A percentile compares a stretch with the other conserved stretches of the same genome.
phyloP scores from a whole-genome alignment of 2,888 invertebrate species.

The Neoaliturus tenellus region DNA sequence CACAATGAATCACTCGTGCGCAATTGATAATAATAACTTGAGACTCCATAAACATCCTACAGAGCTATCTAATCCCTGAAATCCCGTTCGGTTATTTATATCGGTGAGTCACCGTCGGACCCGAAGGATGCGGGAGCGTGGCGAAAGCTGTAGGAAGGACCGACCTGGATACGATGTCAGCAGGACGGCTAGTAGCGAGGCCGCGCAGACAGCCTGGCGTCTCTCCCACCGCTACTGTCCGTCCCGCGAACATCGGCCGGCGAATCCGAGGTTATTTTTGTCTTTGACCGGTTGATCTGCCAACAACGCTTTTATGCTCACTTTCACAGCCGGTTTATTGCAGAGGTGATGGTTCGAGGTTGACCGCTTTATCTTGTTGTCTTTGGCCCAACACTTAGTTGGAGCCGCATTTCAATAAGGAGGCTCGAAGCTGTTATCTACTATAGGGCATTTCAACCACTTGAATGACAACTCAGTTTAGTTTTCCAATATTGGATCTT shows the following conservation, averaged over 20 bases:
- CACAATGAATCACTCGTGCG: no score
- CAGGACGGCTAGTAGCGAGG: slow-evolving; percentile 27
- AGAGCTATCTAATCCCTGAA: neutral
- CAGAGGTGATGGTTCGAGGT: neutral
- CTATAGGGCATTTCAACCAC: no score
- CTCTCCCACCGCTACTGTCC: slow-evolving; percentile 40
- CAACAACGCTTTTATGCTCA: slow-evolving; percentile 32
- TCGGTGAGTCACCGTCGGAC: neutral
- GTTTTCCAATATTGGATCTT: no score
- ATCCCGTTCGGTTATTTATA: slow-evolving; percentile 1
- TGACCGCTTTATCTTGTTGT: neutral
- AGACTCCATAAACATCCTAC: neutral
- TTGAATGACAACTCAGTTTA: no score
- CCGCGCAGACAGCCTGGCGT: slow-evolving; percentile 42
- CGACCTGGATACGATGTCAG: slow-evolving; percentile 45
- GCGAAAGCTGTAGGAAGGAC: slow-evolving; percentile 11
- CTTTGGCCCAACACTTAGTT: no score
- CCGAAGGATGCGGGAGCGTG: neutral
- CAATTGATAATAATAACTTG: no score
- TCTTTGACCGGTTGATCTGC: neutral
- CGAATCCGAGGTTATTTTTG: slow-evolving; percentile 11
- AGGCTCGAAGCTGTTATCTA: no score
- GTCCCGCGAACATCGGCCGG: slow-evolving; percentile 32
- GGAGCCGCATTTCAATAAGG: no score
- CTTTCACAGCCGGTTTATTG: slow-evolving; percentile 35